phyloP scores from a whole-genome alignment of 2,797 vertebrate species.

The Typhlichthys subterraneus region DNA sequence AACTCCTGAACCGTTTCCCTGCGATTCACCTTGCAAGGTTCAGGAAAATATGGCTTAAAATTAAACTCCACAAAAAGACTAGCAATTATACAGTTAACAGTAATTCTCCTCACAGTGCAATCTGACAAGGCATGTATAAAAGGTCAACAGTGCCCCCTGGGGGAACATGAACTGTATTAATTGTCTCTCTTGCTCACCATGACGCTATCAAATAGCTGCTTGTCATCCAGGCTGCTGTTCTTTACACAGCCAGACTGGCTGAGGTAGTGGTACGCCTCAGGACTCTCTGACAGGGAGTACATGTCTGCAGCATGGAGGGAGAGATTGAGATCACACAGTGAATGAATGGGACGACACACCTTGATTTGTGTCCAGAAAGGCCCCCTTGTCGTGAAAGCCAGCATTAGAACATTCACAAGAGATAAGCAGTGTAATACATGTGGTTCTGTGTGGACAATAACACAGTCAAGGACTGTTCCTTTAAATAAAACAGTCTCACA shows the following conservation, averaged over 20 bases:
- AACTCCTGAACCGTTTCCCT: too few species aligned
- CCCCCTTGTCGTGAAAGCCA: too few species aligned
- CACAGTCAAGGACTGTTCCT: too few species aligned
- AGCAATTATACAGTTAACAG: not conserved
- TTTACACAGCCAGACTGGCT: slow-evolving; percentile 85
- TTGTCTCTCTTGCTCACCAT: slow-evolving; percentile 71
- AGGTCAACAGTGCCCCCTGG: slow-evolving; percentile 50
- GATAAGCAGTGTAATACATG: too few species aligned
- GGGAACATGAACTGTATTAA: slow-evolving; percentile 18
- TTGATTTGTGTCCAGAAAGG: too few species aligned
- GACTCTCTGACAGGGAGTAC: slow-evolving; percentile 80
- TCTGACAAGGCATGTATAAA: not conserved
- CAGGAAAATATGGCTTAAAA: not conserved
- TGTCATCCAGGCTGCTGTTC: slow-evolving; percentile 83
- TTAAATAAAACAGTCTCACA: too few species aligned
- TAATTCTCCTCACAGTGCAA: not conserved
- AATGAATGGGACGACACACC: not conserved
- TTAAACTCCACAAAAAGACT: not conserved
- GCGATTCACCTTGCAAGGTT: not conserved
- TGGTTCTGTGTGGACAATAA: too few species aligned
- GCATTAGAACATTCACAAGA: too few species aligned
- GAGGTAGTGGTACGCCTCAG: slow-evolving; percentile 84
- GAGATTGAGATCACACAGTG: not conserved
- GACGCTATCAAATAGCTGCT: slow-evolving; percentile 85
- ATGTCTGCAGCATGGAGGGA: slow-evolving; percentile 65